Evolutionary conservation across 2,113 vertebrate species (phyloP).

Genomic region (Ivindomyrus marchei): DNA sequence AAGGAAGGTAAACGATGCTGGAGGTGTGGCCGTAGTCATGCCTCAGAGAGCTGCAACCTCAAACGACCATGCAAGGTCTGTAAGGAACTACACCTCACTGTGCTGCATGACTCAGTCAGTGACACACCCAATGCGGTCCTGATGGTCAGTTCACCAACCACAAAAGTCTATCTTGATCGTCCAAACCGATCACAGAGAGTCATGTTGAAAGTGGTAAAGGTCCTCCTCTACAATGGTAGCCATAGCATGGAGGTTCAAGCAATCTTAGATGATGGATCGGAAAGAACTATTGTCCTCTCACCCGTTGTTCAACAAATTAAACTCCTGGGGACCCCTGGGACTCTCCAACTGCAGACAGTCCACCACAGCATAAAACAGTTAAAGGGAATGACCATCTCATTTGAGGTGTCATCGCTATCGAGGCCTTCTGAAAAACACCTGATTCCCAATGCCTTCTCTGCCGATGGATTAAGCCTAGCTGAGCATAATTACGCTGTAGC

Average conservation of each 20-base stretch:
- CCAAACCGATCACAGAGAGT: too few species aligned
- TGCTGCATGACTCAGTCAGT: neutral
- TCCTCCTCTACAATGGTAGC: neutral
- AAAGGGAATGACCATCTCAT: neutral
- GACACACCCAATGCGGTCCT: neutral
- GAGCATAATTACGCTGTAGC: neutral
- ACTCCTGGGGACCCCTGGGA: neutral
- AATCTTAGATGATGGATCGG: neutral
- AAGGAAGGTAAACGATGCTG: neutral
- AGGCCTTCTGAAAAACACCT: neutral
- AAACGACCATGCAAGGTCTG: neutral
- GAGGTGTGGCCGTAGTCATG: neutral
- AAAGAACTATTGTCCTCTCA: neutral
- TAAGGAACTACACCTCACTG: neutral
- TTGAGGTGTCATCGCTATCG: neutral
- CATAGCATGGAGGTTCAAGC: neutral
- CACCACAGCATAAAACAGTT: neutral
- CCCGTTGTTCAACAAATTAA: neutral
- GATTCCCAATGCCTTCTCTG: too few species aligned
- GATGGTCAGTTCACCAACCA: neutral
- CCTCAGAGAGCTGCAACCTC: neutral
- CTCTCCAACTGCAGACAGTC: neutral
- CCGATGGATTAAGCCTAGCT: neutral
- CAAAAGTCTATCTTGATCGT: neutral
- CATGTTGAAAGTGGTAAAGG: neutral